These are phyloP conservation scores for Mastigias papua DNA, from an alignment of 30 jellyfish, hydroid and myxozoan species.

Conservation along the genomic window DNA sequence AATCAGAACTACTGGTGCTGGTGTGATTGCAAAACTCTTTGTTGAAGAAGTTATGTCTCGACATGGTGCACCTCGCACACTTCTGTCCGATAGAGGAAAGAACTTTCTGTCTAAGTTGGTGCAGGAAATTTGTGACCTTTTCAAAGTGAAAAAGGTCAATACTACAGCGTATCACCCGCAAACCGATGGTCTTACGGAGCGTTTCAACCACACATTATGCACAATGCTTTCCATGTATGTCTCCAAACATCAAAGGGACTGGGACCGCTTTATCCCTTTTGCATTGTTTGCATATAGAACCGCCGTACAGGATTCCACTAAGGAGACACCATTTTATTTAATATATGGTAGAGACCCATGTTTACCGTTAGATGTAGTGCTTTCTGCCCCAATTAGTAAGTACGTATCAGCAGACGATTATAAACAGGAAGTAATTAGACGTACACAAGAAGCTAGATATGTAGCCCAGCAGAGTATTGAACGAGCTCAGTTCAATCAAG, in stretches of 20 bases:
- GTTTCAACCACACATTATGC: slow-evolving; percentile 63
- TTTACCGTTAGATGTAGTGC: slow-evolving; percentile 65
- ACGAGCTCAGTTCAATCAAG: slow-evolving; percentile 57
- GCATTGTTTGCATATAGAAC: slow-evolving; percentile 63
- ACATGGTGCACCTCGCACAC: slow-evolving; percentile 71
- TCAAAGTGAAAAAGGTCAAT: slow-evolving; percentile 38
- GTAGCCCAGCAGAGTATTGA: slow-evolving; percentile 64
- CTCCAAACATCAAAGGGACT: slow-evolving; percentile 69
- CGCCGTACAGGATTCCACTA: slow-evolving; percentile 71
- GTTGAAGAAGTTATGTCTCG: slow-evolving; percentile 64
- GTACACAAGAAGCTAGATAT: slow-evolving; percentile 57
- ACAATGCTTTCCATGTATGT: slow-evolving; percentile 43
- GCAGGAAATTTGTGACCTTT: slow-evolving; percentile 58
- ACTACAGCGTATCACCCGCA: slow-evolving; percentile 76
- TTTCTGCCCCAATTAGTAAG: slow-evolving; percentile 53
- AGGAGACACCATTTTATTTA: slow-evolving; percentile 75
- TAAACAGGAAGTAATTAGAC: slow-evolving; percentile 35
- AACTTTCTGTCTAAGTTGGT: slow-evolving; percentile 59
- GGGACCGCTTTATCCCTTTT: slow-evolving; percentile 74
- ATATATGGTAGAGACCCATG: slow-evolving; percentile 83
- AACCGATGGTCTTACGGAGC: slow-evolving; percentile 63
- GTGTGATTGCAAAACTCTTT: slow-evolving; percentile 58
- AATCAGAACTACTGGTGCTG: slow-evolving; percentile 22
- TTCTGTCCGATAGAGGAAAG: slow-evolving; percentile 65
- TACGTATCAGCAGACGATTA: slow-evolving; percentile 58